Base-by-base conservation (phyloP, 2,797 vertebrate genomes). In the Danio jaintianensis region DNA sequence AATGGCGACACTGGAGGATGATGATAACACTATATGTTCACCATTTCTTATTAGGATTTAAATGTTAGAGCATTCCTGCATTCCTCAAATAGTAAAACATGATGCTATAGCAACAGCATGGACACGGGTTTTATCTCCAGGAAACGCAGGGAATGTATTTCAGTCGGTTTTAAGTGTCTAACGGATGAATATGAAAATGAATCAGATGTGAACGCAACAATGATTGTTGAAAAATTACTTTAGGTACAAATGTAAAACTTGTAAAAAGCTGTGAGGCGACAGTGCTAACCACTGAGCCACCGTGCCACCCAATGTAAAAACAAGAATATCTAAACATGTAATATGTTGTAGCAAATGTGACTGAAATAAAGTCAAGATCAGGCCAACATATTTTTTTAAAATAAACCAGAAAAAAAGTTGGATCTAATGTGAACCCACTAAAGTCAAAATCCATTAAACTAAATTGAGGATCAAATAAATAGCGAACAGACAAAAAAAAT, bases 31-130 rank as follows among this genome's bases (percentile, higher is more conserved):
- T 66, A 36, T 66, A 12, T 12, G 16, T 18, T 47, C 15, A 18
- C 15, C 18, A 59, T 6, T 40, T 59, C n/a, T 15, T 55, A 55
- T 64, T 45, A 45, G 53, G 53, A 70, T 78, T 61, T 52, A 29
- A 58, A 45, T 47, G 38, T 18, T 55, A 58, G 9, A 63, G 0
- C 38, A 9, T 29, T 42, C 7, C 6, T 69, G 22, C 38, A 36
- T 29, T 29, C 20, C 20, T 68, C 48, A 52, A n/a, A 69, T 5
- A 52, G 66, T 52, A 55, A 7, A 67, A 20, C 11, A 48, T 16
- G 20, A 9, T 22, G 7, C 43, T 29, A 29, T 15, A 47, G 29
- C 29, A 40, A 42, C 38, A 42, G 36, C 36, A 42, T 40, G 12
- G 20, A 6, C 47, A 36, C 50, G 64, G 20, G 68, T 55, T 38